Conservation (phyloP, 2,797 vertebrate genomes). For the Hafferia zeledoni region DNA sequence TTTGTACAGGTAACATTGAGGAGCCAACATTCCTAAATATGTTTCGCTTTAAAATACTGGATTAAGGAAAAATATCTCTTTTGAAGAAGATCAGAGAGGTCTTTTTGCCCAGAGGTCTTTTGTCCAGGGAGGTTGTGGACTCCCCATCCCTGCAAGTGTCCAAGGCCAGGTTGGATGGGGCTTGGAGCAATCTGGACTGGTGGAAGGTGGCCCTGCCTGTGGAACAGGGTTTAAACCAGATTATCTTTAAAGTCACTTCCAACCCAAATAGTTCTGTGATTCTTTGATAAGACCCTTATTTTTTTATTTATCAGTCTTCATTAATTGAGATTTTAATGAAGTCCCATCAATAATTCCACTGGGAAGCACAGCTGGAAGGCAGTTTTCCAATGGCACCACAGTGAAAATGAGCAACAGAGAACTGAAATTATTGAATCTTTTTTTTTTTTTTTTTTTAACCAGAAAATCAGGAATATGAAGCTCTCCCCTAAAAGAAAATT, state of each 20-base stretch:
- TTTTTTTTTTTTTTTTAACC: neutral
- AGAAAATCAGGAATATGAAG: neutral
- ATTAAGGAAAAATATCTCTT: neutral
- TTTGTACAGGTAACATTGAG: accelerated
- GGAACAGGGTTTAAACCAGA: neutral
- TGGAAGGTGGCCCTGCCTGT: neutral
- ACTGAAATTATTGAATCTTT: neutral
- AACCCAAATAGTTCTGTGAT: neutral
- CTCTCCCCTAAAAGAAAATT: neutral
- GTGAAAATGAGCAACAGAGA: neutral
- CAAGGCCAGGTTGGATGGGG: neutral
- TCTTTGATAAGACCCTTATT: neutral
- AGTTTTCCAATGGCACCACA: neutral
- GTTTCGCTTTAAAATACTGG: neutral
- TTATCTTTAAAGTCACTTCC: neutral
- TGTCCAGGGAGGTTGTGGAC: neutral
- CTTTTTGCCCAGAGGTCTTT: neutral
- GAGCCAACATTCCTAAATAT: neutral
- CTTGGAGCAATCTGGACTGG: neutral
- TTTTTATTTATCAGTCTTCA: neutral
- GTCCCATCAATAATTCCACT: neutral
- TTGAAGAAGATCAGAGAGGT: neutral
- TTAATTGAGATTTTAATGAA: neutral
- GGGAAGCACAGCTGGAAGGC: neutral
- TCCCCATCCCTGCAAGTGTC: neutral